A percentile compares a stretch with the other conserved stretches of the same genome.
phyloP scores from a whole-genome alignment of 2,888 invertebrate species.

The Hypomecis punctinalis region DNA sequence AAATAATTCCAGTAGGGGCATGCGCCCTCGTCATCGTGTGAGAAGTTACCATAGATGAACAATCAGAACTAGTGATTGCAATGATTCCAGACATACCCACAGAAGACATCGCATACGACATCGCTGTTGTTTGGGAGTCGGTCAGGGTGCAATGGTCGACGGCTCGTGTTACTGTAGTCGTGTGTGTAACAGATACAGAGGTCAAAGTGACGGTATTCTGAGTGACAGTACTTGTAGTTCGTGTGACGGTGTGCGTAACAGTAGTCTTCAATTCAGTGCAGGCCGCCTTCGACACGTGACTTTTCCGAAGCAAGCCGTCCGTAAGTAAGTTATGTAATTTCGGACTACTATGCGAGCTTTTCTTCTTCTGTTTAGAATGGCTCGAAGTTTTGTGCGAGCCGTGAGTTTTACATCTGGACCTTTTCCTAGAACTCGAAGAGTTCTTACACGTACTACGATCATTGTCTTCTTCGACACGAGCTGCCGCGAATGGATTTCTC shows the following conservation, averaged over 20 bases:
- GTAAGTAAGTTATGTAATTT: background rate
- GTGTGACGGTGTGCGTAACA: constrained; percentile 5
- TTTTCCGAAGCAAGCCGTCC: background rate
- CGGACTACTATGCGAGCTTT: background rate
- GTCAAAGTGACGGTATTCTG: background rate
- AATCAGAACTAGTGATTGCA: background rate
- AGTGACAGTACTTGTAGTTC: background rate
- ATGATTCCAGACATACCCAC: background rate
- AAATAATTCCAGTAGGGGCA: constrained; percentile 9
- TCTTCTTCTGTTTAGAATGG: constrained; percentile 3
- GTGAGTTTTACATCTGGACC: constrained; percentile 9
- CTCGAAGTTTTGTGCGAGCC: constrained; percentile 8
- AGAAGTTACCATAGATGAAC: constrained; percentile 4
- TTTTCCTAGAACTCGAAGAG: constrained; percentile 4
- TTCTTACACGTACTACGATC: background rate
- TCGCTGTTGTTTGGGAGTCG: background rate
- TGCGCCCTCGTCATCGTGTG: constrained; percentile 1
- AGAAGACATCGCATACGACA: background rate
- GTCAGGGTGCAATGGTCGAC: background rate
- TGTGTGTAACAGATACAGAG: background rate
- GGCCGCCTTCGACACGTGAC: background rate
- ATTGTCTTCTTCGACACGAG: background rate
- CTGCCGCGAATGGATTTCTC: background rate
- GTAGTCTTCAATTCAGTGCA: background rate
- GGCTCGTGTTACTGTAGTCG: constrained; percentile 3